phyloP scores from a whole-genome alignment of 1,140 invertebrate species.

The Halictus rubicundus region DNA sequence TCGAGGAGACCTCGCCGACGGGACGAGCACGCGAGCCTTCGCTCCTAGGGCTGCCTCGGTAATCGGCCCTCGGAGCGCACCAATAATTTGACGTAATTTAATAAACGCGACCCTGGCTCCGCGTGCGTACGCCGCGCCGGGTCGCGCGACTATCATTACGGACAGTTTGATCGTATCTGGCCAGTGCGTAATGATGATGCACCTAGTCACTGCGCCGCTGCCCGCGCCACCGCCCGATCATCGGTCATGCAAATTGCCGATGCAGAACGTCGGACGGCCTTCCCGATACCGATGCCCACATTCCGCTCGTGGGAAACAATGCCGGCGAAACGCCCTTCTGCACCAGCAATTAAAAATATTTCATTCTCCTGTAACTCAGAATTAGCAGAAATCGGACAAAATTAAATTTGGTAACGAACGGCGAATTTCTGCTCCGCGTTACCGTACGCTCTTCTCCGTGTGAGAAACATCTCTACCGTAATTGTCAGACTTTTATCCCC shows the following conservation, averaged over 20 bases:
- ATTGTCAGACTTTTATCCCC: too few relatives aligned
- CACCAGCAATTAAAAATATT: too few relatives aligned
- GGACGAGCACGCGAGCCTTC: background rate
- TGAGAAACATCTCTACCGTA: too few relatives aligned
- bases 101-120: slow-evolving; percentile 71
- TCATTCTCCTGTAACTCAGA: too few relatives aligned
- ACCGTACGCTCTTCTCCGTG: too few relatives aligned
- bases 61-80: slow-evolving; percentile 58
- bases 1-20: slow-evolving; percentile 26
- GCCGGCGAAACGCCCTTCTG: background rate
- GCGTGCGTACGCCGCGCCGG: slow-evolving; percentile 55
- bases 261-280: slow-evolving; percentile 21
- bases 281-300: background rate
- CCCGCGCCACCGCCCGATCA: slow-evolving; percentile 54
- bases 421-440: too few relatives aligned
- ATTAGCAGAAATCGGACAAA: too few relatives aligned
- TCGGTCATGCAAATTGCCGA: slow-evolving; percentile 65
- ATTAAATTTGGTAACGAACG: too few relatives aligned
- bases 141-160: slow-evolving; percentile 71
- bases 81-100: slow-evolving; percentile 76
- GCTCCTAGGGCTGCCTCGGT: slow-evolving; percentile 43
- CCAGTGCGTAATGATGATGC: slow-evolving; percentile 70
- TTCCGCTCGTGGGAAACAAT: slow-evolving; percentile 35
- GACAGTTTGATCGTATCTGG: slow-evolving; percentile 74
- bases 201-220: slow-evolving; percentile 51